Percentiles rank a stretch among this genome's conserved stretches.
Conservation (phyloP, 2,113 vertebrate genomes). For the Galemys pyrenaicus region DNA sequence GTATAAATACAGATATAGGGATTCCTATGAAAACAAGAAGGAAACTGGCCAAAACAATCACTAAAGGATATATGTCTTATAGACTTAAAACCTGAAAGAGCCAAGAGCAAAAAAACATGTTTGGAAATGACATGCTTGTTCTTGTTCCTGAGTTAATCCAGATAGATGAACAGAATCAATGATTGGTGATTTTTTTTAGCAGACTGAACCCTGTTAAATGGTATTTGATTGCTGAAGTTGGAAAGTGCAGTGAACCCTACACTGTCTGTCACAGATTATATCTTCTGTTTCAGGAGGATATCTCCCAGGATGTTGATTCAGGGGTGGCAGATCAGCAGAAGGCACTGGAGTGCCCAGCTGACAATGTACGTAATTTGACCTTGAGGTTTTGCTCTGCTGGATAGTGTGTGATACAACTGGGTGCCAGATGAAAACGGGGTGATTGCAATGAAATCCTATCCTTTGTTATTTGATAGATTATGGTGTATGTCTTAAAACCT, state of each 20-base stretch:
- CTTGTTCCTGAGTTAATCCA: background rate
- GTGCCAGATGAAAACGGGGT: background rate
- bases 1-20: background rate
- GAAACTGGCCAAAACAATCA: background rate
- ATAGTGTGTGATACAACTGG: background rate
- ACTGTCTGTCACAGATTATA: background rate
- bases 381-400: background rate
- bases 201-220: background rate
- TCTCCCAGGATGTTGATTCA: background rate
- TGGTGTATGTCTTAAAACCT: background rate
- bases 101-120: background rate
- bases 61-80: background rate
- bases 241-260: background rate
- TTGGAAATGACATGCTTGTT: background rate
- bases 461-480: background rate
- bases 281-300: constrained; percentile 61
- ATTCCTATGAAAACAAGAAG: background rate
- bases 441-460: background rate
- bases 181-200: background rate
- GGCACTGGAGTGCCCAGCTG: background rate
- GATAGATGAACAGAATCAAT: background rate
- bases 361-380: constrained; percentile 9
- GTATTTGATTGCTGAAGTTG: background rate
- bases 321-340: constrained; percentile 18
- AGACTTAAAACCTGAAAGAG: background rate